Base-by-base conservation (phyloP, 2,113 vertebrate genomes). In the Eupsittula cactorum region DNA sequence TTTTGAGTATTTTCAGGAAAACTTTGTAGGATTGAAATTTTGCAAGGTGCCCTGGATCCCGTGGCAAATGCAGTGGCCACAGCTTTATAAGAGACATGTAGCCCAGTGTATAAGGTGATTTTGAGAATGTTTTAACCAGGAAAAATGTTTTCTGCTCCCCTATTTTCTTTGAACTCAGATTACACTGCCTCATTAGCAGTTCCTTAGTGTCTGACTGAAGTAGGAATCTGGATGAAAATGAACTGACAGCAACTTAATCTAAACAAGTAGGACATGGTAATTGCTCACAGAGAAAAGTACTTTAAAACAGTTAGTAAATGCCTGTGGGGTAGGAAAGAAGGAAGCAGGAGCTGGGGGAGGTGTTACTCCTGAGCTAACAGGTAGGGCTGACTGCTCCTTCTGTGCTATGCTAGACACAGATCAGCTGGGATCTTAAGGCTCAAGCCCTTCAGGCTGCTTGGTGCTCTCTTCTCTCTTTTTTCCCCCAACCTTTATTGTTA, bases 181-280 rank as follows among this genome's bases (percentile, higher is more conserved):
- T 93, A 90, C 7, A 2, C 80, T 88, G 79, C 83, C 93, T 96
- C 86, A 90, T 94, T 96, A 92, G 88, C 88, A 86, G 95, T 90
- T 95, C 83, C 73, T 96, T 62, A 92, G 2, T 88, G 76, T 95
- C 92, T 95, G 82, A 82, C 87, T 93, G 76, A 93, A 93, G 88
- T 37, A 92, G 69, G 88, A 92, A 88, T 95, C 88, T 92, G 82
- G 86, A 93, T 96, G 90, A 93, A 96, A 96, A 96, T 93, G 93
- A 94, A 95, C 85, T 96, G 95, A 93, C 95, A 96, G 92, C 68
- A 94, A 82, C 90, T 95, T 96, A 96, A 94, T 95, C 95, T 96
- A 92, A 95, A 96, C 82, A 95, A 96, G 94, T 92, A 88, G 92
- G 88, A 96, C 79, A 81, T 81, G 80, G 90, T 95, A 95, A 96